Base-by-base conservation (phyloP, 2,113 vertebrate genomes). In the Caloenas nicobarica region DNA sequence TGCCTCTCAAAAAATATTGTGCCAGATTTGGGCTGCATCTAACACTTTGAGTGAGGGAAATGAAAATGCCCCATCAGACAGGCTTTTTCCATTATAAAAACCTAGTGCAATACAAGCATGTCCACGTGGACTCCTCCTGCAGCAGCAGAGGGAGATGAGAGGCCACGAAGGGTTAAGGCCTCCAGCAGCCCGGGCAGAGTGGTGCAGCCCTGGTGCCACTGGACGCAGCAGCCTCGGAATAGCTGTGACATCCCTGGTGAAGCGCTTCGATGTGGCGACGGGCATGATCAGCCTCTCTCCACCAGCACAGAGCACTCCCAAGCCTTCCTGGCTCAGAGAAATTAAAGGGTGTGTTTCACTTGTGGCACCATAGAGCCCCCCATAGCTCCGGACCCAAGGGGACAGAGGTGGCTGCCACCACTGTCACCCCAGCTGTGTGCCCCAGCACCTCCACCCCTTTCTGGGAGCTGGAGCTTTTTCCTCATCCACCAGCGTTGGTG, bases 121-220 rank as follows among this genome's bases (percentile, higher is more conserved):
- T 18, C 42, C 29, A 16, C 0, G 1, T 7, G 72, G 54, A 57
- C 40, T 42, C 21, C 48, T 11, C 13, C 84, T 38, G 34, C 46
- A 38, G 16, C 38, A 31, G 42, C 1, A 1, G 24, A 50, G 38
- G 34, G 53, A 23, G 60, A 58, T 0, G 6, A 60, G 57, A 44
- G 31, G 24, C 53, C 2, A 0, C 3, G 4, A 31, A 74, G 58
- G 10, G 9, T 16, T 13, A 34, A 69, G 0, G 1, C 8, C 16
- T 44, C 46, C 34, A 51, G 51, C 13, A 82, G 25, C n/a, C 46
- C 1, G 4, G 48, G 21, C 50, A 86, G 13, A 24, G 57, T 2
- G 46, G 57, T 26, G 26, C 57, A 51, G 62, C 48, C 28, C 24
- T 7, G 36, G 46, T 53, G 64, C 38, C 42, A 33, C 0, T 0